Evolutionary conservation across 2,888 invertebrate genomes (phyloP), one percentile per base, ranked within the genome.

Genomic region (Drosophila parthenogenetica): DNA sequence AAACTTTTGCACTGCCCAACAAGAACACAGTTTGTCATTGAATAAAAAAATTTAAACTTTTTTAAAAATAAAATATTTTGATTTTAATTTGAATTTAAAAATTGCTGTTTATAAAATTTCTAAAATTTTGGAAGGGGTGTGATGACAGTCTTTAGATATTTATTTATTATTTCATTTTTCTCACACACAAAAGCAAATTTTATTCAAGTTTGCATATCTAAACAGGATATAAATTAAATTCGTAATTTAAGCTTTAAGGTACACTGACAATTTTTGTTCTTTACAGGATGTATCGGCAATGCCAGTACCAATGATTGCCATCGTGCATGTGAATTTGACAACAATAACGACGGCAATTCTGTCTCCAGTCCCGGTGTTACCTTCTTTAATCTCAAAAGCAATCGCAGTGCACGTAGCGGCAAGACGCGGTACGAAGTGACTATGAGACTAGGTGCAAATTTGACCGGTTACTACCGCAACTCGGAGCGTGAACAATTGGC

Each of bases 361-460:
- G 55, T 17, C 8, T 42, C 40, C 37, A 29, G 54, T 14, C 37
- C 49, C 45, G 13, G 69, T n/a, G 29, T 16, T 19, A 62, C 53
- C 5, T 78, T 71, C 54, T 74, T 81, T 17, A 50, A 77, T 40
- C 51, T 75, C 3, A 83, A 81, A 54, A 57, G 78, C 65, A 90
- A 73, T 66, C 75, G 78, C 11, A 89, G 74, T 60, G 92, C 88
- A 63, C 91, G 92, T 51, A 90, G 83, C 22, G 92, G 91, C 19
- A 92, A 92, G 70, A 92, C 91, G 3, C 87, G 92, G 51, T 92
- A 91, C 46, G 92, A 92, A 78, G 92, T 92, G 35, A 92, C 92
- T 57, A 91, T 92, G 85, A 86, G 92, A 11, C 87, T 92, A 45
- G 92, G 92, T n/a, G 91, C 90, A 51, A 92, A 92, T 77, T 75